phyloP scores from a whole-genome alignment of 2,113 vertebrate genomes.

The Dasyornis broadbenti region DNA sequence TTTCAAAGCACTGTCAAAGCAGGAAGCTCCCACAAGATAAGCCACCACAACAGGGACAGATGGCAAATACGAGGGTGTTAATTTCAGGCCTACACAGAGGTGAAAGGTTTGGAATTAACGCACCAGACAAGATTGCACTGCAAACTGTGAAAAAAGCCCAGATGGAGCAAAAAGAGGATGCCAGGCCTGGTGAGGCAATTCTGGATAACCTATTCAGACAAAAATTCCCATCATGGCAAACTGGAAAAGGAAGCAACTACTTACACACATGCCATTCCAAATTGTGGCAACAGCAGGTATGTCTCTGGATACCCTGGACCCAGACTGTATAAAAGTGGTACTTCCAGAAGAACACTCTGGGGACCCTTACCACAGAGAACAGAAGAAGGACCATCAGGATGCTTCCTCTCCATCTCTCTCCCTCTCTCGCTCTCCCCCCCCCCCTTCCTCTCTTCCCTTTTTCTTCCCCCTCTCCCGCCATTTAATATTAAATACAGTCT shows the following conservation, averaged over 20 bases:
- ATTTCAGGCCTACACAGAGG: background rate
- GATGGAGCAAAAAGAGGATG: background rate
- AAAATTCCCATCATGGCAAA: background rate
- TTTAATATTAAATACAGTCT: background rate
- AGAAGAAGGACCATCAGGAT: background rate
- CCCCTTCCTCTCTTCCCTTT: too few relatives aligned
- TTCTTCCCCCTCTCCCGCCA: background rate
- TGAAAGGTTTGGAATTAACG: background rate
- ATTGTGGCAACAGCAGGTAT: background rate
- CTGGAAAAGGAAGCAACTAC: background rate
- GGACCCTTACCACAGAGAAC: too few relatives aligned
- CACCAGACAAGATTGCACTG: background rate
- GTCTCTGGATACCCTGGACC: background rate
- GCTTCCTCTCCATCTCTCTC: too few relatives aligned
- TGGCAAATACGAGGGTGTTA: background rate
- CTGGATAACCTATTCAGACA: background rate
- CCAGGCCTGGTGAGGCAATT: background rate
- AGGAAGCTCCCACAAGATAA: background rate
- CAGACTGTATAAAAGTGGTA: background rate
- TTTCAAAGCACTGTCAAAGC: background rate
- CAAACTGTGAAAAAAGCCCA: background rate
- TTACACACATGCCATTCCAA: background rate
- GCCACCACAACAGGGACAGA: background rate
- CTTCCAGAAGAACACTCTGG: background rate
- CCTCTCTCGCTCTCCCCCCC: background rate